These are phyloP conservation scores for Crematogaster levior DNA, from an alignment of 2,888 invertebrate species.

Conservation along the genomic window DNA sequence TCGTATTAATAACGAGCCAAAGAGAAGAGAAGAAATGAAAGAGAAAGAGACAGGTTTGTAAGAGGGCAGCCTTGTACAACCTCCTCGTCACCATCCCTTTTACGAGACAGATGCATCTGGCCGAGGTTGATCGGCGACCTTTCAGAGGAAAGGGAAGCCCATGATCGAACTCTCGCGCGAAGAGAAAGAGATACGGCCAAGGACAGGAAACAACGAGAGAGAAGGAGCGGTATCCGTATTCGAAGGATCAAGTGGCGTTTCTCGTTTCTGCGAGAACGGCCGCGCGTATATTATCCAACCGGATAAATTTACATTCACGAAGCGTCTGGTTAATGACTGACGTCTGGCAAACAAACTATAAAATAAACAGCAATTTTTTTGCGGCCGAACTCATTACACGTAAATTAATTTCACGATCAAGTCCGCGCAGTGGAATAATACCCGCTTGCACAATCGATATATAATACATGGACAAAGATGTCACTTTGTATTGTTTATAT, in stretches of 20 bases:
- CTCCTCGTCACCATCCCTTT: constrained; percentile 23
- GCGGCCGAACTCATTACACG: constrained; percentile 15
- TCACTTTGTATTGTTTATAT: neutral
- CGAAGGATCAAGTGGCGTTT: constrained; percentile 21
- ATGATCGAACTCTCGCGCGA: constrained; percentile 12
- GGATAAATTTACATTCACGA: constrained; percentile 40
- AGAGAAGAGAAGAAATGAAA: neutral
- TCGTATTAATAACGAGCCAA: constrained; percentile 43
- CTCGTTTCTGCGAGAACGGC: constrained; percentile 5
- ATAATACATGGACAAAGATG: neutral
- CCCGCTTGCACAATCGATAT: neutral
- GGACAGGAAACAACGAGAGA: constrained; percentile 21
- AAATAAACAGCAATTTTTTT: constrained; percentile 4
- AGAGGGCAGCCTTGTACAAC: constrained; percentile 33
- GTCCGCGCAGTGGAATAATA: neutral
- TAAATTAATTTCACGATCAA: constrained; percentile 36
- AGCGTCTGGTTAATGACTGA: constrained; percentile 22
- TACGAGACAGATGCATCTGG: constrained; percentile 18
- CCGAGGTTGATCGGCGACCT: constrained; percentile 40
- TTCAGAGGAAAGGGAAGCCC: constrained; percentile 31
- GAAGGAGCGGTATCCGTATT: constrained; percentile 27
- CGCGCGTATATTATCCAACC: constrained; percentile 21
- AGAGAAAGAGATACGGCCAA: constrained; percentile 34
- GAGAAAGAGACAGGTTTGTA: neutral
- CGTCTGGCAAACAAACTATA: constrained; percentile 29